Evolutionary conservation across 2,797 vertebrate genomes (phyloP), one percentile per base, ranked within the genome.

Genomic region (Craterocephalus amniculus): DNA sequence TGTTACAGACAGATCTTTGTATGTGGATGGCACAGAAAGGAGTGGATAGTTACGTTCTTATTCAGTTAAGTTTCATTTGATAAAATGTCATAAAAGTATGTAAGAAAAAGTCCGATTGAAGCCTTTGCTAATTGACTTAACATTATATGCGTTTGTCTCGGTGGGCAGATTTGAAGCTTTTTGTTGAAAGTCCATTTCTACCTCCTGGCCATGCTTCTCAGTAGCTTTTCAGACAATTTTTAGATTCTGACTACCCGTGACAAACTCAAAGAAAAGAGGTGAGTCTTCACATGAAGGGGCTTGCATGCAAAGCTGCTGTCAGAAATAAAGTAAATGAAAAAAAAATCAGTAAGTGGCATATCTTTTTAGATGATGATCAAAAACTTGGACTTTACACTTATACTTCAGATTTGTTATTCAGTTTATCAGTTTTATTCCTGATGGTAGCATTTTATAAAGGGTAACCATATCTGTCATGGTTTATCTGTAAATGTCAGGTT

Each of bases 121-220:
- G 45, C 20, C 13, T 14, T 11, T 26, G 24, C 22, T 26, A 26
- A 52, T 2, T 26, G 22, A 26, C 1, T 13, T 35, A 27, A n/a
- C 36, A 36, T 29, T 48, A 8, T 13, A 12, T 22, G 8, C 13
- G 3, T 1, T 43, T 31, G 9, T 40, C 18, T 67, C 31, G 1
- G 32, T 27, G 4, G 6, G 38, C 38, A 20, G 24, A 20, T 61
- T 61, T 31, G 18, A 51, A n/a, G 12, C 56, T 59, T 59, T 38
- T 6, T 59, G n/a, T 14, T 27, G 43, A 20, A 58, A 36, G 16
- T 49, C 20, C 29, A 31, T 45, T 45, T 45, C 43, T 34, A n/a
- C 64, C 55, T 67, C 29, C 22, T 67, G 16, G 40, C 34, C 38
- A 10, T 40, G 29, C 58, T 58, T 31, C 54, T 34, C 31, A 58